Conservation (phyloP, 2,888 invertebrate genomes). For the Eristalinus sepulchralis region DNA sequence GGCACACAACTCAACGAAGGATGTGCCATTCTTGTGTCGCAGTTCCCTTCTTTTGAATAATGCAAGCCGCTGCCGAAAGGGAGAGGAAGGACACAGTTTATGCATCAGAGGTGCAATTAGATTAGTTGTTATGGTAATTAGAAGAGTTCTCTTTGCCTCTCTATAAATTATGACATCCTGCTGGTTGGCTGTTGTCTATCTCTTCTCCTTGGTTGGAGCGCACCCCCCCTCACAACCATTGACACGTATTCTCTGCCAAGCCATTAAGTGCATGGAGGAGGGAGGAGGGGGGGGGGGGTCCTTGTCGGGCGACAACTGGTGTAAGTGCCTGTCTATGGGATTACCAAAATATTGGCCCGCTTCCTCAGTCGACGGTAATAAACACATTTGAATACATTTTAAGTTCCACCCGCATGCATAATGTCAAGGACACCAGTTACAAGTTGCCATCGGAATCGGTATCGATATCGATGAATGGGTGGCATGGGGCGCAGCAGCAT, state of each 20-base stretch:
- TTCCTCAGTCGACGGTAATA: constrained; percentile 26
- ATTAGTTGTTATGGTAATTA: constrained; percentile 68
- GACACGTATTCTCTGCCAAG: constrained; percentile 44
- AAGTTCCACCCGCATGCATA: constrained; percentile 43
- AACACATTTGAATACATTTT: constrained; percentile 62
- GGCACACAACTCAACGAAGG: constrained; percentile 1
- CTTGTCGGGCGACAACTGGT: not conserved
- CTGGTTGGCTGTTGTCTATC: not conserved
- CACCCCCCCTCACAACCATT: not conserved
- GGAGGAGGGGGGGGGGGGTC: no score
- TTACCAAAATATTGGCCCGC: constrained; percentile 37
- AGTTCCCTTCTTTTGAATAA: not conserved
- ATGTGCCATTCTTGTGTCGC: not conserved
- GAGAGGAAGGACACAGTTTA: constrained; percentile 35
- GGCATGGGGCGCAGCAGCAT: constrained; percentile 14
- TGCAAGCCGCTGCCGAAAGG: not conserved
- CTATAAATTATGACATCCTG: constrained; percentile 58
- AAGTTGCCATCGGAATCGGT: not conserved
- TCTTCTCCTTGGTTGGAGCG: not conserved
- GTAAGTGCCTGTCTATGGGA: constrained; percentile 10
- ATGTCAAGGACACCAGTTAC: constrained; percentile 59
- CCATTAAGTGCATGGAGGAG: constrained; percentile 4
- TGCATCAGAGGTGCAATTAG: constrained; percentile 63
- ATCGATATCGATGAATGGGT: not conserved
- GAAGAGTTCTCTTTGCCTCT: constrained; percentile 14